phyloP scores from a whole-genome alignment of 2,888 invertebrate genomes.

The Neocrepidodera transversa region DNA sequence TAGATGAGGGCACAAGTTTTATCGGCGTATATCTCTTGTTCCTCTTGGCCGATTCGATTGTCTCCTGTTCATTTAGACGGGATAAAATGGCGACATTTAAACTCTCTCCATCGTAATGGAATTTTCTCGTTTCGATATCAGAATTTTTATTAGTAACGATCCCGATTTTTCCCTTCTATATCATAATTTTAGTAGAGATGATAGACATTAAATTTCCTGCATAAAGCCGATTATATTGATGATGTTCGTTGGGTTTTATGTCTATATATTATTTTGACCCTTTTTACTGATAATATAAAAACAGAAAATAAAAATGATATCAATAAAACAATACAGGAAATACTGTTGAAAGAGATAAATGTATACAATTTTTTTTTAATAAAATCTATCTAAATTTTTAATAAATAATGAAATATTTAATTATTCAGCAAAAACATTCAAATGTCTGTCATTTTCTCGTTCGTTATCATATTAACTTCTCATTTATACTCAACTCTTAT shows the following conservation, averaged over 20 bases:
- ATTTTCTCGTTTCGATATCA: slow-evolving; percentile 28
- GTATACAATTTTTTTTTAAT: too few species aligned
- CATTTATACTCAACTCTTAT: too few species aligned
- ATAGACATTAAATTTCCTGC: slow-evolving; percentile 14
- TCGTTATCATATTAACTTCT: too few species aligned
- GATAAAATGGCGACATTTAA: slow-evolving; percentile 31
- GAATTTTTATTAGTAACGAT: slow-evolving; percentile 20
- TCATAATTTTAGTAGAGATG: slow-evolving; percentile 17
- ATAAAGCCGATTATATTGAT: neutral
- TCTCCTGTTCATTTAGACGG: slow-evolving; percentile 33
- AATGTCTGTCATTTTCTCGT: too few species aligned
- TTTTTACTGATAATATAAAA: neutral
- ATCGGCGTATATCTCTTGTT: slow-evolving; percentile 26
- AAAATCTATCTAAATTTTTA: too few species aligned
- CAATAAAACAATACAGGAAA: too few species aligned
- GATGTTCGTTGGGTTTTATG: neutral
- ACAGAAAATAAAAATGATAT: too few species aligned
- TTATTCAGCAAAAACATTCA: too few species aligned
- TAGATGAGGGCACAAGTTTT: slow-evolving; percentile 8
- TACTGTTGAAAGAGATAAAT: too few species aligned
- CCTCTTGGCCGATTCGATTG: slow-evolving; percentile 29
- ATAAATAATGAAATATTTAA: too few species aligned
- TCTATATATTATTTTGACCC: neutral
- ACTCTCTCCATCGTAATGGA: slow-evolving; percentile 29
- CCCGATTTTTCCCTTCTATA: slow-evolving; percentile 6